These are phyloP conservation scores for Lepilemur septentrionalis DNA, from an alignment of 2,797 vertebrate genomes.

Conservation along the genomic window DNA sequence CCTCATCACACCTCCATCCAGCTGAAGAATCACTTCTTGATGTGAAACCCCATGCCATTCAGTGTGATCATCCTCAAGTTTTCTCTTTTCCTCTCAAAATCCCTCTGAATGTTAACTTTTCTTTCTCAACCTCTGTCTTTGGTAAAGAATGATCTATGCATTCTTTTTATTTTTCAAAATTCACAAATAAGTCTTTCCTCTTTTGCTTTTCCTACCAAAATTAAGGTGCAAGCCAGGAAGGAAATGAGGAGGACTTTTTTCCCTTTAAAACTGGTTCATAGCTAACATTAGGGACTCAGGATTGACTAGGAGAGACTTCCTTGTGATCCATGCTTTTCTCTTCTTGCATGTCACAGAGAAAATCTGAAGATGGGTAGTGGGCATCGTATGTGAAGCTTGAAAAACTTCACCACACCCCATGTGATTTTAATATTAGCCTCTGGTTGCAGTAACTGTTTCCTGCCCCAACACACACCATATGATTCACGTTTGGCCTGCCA, in stretches of 20 bases:
- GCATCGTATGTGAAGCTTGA: background rate
- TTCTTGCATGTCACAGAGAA: background rate
- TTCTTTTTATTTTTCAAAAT: background rate
- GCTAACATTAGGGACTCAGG: background rate
- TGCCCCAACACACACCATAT: rapidly evolving
- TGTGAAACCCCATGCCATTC: background rate
- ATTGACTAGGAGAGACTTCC: background rate
- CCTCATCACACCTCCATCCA: background rate
- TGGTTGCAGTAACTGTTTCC: background rate
- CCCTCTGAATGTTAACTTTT: background rate
- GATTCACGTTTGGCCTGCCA: background rate
- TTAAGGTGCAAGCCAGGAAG: background rate
- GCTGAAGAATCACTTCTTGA: background rate
- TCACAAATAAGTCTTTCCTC: background rate
- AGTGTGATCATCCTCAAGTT: background rate
- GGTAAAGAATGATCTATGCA: background rate
- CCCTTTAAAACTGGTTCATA: background rate
- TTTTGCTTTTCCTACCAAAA: slow-evolving; percentile 10
- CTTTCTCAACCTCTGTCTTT: background rate
- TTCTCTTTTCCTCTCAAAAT: background rate
- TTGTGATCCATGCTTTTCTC: background rate
- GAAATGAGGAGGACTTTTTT: background rate
- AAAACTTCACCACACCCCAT: background rate
- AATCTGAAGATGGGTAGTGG: background rate
- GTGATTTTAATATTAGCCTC: background rate